Conservation (phyloP, 1,140 invertebrate species). For the Hypothenemus hampei region DNA sequence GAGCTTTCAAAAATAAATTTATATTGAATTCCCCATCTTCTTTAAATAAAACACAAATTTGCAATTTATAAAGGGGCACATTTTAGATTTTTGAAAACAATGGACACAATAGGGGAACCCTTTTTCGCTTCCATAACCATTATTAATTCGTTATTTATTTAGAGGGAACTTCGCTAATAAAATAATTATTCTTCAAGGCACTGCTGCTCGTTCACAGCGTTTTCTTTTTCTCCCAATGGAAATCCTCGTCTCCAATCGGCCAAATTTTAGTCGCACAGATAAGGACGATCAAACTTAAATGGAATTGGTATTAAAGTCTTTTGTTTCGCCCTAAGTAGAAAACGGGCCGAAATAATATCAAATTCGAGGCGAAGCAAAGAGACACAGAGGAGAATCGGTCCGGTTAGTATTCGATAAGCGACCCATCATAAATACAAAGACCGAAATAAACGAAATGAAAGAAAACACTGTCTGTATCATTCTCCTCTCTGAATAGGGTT, state of each 20-base stretch:
- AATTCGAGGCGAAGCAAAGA: conserved; percentile 2
- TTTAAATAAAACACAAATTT: background rate
- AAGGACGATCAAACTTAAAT: background rate
- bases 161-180: background rate
- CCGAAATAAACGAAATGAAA: conserved; percentile 19
- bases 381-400: no score
- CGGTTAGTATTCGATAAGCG: conserved; percentile 16
- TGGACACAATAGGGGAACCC: background rate
- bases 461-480: background rate
- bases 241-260: background rate
- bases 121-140: background rate
- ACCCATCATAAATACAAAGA: conserved; percentile 16
- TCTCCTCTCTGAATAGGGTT: background rate
- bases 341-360: conserved; percentile 1
- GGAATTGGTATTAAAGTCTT: background rate
- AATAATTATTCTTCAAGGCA: background rate
- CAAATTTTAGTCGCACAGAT: background rate
- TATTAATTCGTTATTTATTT: background rate
- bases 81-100: background rate
- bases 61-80: background rate
- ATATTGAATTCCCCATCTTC: background rate
- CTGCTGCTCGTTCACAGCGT: background rate
- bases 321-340: background rate
- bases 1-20: background rate
- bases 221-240: background rate